A percentile compares a stretch with the other conserved stretches of the same genome.
phyloP scores from a whole-genome alignment of 2,113 vertebrate genomes.

The Grammomys dolichurus region DNA sequence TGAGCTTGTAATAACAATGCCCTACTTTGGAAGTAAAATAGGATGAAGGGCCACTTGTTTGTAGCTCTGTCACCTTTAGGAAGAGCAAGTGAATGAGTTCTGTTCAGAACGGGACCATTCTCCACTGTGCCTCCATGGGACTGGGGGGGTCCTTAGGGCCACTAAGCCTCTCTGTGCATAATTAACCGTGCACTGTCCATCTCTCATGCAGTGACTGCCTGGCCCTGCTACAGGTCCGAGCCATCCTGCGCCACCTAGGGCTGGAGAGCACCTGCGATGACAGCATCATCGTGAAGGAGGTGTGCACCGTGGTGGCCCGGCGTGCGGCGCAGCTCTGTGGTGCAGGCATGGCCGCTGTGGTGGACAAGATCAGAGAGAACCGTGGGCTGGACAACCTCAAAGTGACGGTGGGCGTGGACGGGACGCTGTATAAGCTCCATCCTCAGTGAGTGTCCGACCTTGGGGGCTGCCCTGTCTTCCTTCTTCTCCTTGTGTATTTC shows the following conservation, averaged over 20 bases:
- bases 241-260: conserved; percentile 96
- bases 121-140: not conserved
- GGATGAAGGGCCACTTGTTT: not conserved
- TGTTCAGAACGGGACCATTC: not conserved
- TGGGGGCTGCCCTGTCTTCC: not conserved
- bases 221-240: conserved; percentile 96
- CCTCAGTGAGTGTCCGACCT: conserved; percentile 93
- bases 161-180: accelerated
- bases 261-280: conserved; percentile 96
- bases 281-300: conserved; percentile 98
- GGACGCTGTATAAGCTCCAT: conserved; percentile 97
- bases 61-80: not conserved
- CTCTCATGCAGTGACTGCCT: conserved; percentile 91
- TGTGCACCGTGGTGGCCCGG: conserved; percentile 93
- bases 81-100: not conserved
- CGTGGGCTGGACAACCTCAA: conserved; percentile 92
- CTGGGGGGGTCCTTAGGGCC: not conserved
- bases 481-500: too few relatives aligned
- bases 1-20: not conserved
- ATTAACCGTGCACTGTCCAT: not conserved
- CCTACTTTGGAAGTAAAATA: not conserved
- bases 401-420: conserved; percentile 96
- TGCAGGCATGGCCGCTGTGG: conserved; percentile 94
- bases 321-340: conserved; percentile 96
- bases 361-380: conserved; percentile 96